Conservation (phyloP, 2,888 invertebrate species). For the Mythimna vitellina region DNA sequence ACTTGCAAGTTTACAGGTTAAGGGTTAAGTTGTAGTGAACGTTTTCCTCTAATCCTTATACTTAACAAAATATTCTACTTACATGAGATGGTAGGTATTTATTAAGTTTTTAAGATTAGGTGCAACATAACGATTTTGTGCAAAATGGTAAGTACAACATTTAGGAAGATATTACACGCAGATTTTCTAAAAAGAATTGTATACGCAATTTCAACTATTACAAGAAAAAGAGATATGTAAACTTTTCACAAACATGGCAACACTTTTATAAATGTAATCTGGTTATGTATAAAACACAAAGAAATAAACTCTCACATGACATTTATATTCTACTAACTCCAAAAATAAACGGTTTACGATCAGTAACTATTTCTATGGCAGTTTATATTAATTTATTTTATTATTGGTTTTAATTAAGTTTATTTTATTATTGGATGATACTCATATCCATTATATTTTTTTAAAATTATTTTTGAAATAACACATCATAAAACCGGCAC, state of each 20-base stretch:
- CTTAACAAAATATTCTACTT: constrained; percentile 55
- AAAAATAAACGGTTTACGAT: constrained; percentile 4
- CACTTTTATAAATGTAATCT: constrained; percentile 11
- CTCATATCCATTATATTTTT: constrained; percentile 8
- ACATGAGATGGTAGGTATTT: constrained; percentile 42
- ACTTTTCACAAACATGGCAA: constrained; percentile 22
- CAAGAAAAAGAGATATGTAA: constrained; percentile 34
- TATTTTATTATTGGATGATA: constrained; percentile 11
- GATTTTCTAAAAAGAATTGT: constrained; percentile 25
- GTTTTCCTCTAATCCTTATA: constrained; percentile 43
- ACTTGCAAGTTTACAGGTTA: constrained; percentile 46
- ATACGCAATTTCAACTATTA: constrained; percentile 36
- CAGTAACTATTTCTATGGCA: constrained; percentile 35
- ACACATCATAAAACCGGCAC: constrained; percentile 2
- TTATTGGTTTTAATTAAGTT: constrained; percentile 12
- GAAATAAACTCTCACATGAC: not conserved
- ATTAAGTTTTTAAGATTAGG: constrained; percentile 50
- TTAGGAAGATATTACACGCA: constrained; percentile 41
- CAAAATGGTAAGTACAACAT: constrained; percentile 38
- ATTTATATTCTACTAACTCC: not conserved
- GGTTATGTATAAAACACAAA: constrained; percentile 8
- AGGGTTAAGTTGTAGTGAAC: constrained; percentile 32
- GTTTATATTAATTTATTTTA: constrained; percentile 31
- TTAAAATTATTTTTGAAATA: not conserved
- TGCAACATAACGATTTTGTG: constrained; percentile 57